Base-by-base conservation (phyloP, 2,113 vertebrate genomes). In the Myiopsitta monachus region DNA sequence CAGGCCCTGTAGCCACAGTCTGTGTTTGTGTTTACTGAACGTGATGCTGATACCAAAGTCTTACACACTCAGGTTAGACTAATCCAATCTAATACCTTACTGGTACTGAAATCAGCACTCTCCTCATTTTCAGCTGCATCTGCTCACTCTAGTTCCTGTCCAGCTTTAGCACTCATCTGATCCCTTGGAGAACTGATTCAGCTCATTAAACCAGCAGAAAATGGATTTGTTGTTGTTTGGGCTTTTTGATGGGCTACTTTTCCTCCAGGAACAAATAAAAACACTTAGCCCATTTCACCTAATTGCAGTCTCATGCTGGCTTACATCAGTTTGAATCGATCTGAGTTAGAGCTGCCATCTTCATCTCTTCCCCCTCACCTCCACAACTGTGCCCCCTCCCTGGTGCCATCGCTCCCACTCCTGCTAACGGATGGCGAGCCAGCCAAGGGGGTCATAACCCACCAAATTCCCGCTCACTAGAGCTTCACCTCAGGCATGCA, bases 211-310 rank as follows among this genome's bases (percentile, higher is more conserved):
- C 33, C 30, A 47, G 23, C 9, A 47, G 54, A 78, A 92, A 84
- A 85, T 23, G 76, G 46, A 89, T 91, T 68, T 76, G 41, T 83
- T 75, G n/a, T 31, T 93, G 47, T 66, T 90, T 47, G 30, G 54
- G 55, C 69, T 51, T 63, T 91, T 82, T 68, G 74, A 89, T 83
- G 47, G 61, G 57, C 47, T 90, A 51, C 49, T 91, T 94, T 75
- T 92, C 62, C 70, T 75, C 49, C 14, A 88, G 85, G 57, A 72
- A 91, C 79, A 80, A 33, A 90, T 70, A 81, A 92, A 94, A 93
- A 14, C 90, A 88, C 87, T 94, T 78, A 75, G 57, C 21, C 39
- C n/a, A 33, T 86, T 93, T 94, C 75, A 69, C 67, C 41, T 90
- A 83, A 92, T 77, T 94, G 83, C 72, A 69, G 3, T 62, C 75